A percentile compares a stretch with the other conserved stretches of the same genome.
phyloP scores from a whole-genome alignment of 2,797 vertebrate genomes.

The Macrochelys suwanniensis region DNA sequence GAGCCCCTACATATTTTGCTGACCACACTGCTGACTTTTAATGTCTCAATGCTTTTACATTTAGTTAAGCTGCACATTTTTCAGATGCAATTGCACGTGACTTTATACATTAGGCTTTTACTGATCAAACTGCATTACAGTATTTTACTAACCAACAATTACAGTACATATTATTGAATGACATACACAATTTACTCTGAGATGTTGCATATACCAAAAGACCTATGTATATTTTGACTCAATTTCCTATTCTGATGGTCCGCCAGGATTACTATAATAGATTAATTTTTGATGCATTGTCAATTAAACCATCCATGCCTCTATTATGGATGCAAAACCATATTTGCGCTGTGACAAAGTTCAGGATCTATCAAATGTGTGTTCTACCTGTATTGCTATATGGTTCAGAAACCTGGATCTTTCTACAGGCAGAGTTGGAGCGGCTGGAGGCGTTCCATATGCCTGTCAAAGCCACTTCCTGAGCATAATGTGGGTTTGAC shows the following conservation, averaged over 20 bases:
- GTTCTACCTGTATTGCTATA: too few relatives aligned
- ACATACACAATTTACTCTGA: not conserved
- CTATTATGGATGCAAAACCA: too few relatives aligned
- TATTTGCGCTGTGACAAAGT: too few relatives aligned
- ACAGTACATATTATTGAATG: not conserved
- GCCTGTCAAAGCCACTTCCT: too few relatives aligned
- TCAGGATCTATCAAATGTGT: too few relatives aligned
- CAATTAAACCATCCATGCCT: too few relatives aligned
- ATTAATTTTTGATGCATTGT: not conserved
- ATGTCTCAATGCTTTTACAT: not conserved
- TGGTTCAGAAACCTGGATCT: too few relatives aligned
- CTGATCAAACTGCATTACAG: not conserved
- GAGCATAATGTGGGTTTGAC: too few relatives aligned
- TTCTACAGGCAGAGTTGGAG: too few relatives aligned
- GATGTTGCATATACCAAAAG: not conserved
- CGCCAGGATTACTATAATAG: not conserved
- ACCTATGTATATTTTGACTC: fast-evolving
- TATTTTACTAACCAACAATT: not conserved
- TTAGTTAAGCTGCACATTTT: not conserved
- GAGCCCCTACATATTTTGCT: fast-evolving
- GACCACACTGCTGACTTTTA: not conserved
- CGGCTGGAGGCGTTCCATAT: too few relatives aligned
- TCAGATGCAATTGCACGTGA: not conserved
- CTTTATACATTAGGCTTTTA: not conserved
- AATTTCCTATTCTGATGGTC: fast-evolving